These are phyloP conservation scores for Chironomus tepperi DNA, from an alignment of 1,140 invertebrate species.

Conservation along the genomic window DNA sequence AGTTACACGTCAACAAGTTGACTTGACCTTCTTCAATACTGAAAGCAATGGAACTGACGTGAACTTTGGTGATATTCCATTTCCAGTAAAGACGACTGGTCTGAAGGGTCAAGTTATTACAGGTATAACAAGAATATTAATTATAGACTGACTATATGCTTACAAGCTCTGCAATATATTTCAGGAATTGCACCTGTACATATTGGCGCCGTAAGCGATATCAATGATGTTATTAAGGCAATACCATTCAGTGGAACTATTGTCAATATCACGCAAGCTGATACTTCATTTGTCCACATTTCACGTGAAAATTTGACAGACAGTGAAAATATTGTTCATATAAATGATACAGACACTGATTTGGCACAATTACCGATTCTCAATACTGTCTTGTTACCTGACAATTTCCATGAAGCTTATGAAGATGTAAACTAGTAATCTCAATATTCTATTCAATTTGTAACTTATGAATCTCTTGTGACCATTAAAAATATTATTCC, in stretches of 20 bases:
- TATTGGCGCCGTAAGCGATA: conserved; percentile 39
- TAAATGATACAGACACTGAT: conserved; percentile 25
- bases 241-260: conserved; percentile 38
- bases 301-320: conserved; percentile 33
- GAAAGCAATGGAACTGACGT: conserved; percentile 41
- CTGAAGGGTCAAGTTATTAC: conserved; percentile 44
- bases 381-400: background rate
- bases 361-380: background rate
- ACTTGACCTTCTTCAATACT: conserved; percentile 46
- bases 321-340: conserved; percentile 33
- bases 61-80: conserved; percentile 43
- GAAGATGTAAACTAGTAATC: background rate
- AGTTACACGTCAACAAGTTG: conserved; percentile 42
- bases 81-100: conserved; percentile 44
- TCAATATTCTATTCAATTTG: too few species aligned
- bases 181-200: conserved; percentile 41
- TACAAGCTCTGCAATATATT: too few species aligned
- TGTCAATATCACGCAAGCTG: conserved; percentile 40
- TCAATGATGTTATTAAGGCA: conserved; percentile 35
- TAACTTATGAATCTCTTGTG: too few species aligned
- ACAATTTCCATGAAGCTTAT: background rate
- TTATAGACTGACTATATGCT: too few species aligned
- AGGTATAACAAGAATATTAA: background rate
- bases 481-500: too few species aligned
- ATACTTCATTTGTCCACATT: conserved; percentile 37